phyloP scores from a whole-genome alignment of 2,888 invertebrate genomes.

The Punctoribates punctum region DNA sequence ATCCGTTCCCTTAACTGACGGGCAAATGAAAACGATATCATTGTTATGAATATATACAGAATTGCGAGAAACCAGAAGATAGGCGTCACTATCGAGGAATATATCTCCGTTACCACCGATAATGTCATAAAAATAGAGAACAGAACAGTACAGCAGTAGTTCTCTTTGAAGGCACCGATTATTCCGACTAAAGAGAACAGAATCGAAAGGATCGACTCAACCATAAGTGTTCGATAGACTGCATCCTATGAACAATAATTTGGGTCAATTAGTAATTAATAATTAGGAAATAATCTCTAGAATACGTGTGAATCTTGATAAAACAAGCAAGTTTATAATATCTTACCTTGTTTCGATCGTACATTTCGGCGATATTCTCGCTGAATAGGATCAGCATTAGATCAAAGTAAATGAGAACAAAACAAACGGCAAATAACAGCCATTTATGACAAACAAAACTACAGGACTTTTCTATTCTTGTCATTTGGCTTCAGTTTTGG shows the following conservation, averaged over 20 bases:
- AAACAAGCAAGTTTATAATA: not conserved
- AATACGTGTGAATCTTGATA: no score
- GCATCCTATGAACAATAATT: not conserved
- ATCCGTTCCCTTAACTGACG: not conserved
- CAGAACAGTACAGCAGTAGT: not conserved
- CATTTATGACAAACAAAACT: not conserved
- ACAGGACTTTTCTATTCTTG: not conserved
- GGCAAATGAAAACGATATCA: constrained; percentile 1
- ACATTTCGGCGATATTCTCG: not conserved
- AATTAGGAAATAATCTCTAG: not conserved
- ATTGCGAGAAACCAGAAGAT: not conserved
- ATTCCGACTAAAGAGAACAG: not conserved
- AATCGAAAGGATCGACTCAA: not conserved
- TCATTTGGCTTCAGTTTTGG: no score
- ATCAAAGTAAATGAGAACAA: not conserved
- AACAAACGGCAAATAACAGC: not conserved
- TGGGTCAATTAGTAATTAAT: not conserved
- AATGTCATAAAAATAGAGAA: not conserved
- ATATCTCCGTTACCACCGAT: not conserved
- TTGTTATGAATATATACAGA: not conserved
- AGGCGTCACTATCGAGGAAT: not conserved
- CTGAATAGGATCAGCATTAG: not conserved
- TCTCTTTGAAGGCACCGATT: not conserved
- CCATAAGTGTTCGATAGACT: not conserved
- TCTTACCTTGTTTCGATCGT: not conserved